A percentile compares a stretch with the other conserved stretches of the same genome.
phyloP scores from a whole-genome alignment of 1,140 invertebrate genomes.

The Drosophila prosaltans region DNA sequence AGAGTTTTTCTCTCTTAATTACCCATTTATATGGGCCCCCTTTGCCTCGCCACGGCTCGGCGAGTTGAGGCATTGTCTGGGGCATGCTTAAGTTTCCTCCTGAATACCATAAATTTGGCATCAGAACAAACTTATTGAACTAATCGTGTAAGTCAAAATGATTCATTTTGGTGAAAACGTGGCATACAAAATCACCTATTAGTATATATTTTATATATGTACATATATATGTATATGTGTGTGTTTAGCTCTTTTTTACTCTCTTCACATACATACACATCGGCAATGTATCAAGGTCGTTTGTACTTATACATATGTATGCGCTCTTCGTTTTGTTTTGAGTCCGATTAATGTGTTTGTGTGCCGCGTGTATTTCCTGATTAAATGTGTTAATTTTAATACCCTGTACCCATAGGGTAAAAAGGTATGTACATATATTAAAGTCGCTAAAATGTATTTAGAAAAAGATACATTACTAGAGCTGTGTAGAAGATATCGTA shows the following conservation, averaged over 20 bases:
- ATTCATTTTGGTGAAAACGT: not conserved
- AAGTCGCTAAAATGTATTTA: too few species aligned
- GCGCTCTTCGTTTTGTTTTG: slow-evolving; percentile 28
- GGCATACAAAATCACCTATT: not conserved
- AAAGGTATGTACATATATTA: too few species aligned
- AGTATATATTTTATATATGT: not conserved
- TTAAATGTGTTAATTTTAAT: slow-evolving; percentile 61
- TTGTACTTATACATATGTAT: slow-evolving; percentile 11
- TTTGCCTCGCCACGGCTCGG: too few species aligned
- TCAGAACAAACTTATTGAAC: not conserved
- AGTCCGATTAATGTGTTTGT: slow-evolving; percentile 45
- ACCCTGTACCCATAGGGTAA: too few species aligned
- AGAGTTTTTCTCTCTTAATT: too few species aligned
- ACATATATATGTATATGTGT: slow-evolving; percentile 9
- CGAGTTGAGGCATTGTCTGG: too few species aligned
- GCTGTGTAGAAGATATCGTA: too few species aligned
- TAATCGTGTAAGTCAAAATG: not conserved
- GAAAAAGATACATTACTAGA: too few species aligned
- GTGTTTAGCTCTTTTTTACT: slow-evolving; percentile 34
- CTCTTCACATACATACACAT: slow-evolving; percentile 7
- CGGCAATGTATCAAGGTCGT: slow-evolving; percentile 26
- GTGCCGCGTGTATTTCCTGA: slow-evolving; percentile 37
- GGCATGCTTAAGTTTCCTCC: too few species aligned
- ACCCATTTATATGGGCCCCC: too few species aligned
- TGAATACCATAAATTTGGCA: too few species aligned